Evolutionary conservation across 1,140 invertebrate species (phyloP).

Genomic region (Neodiprion fabricii): DNA sequence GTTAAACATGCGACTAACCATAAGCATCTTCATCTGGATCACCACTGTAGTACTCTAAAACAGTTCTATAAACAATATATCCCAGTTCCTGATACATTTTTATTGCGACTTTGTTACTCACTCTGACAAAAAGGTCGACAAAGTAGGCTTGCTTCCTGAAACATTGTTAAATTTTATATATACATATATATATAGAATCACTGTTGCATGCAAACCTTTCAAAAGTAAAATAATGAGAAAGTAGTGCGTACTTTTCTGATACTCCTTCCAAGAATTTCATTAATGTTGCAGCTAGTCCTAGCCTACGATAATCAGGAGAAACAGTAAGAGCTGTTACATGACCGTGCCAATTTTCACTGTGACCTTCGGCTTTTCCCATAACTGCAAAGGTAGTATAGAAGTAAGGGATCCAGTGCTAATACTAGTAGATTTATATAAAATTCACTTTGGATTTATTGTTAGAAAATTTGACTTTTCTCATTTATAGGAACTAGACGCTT

Average conservation of each 20-base stretch:
- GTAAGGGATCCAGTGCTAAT: slow-evolving; percentile 16
- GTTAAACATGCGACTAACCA: slow-evolving; percentile 68
- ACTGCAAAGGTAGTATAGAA: slow-evolving; percentile 69
- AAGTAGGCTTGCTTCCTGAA: slow-evolving; percentile 94
- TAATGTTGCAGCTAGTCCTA: slow-evolving; percentile 91
- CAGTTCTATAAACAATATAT: slow-evolving; percentile 96
- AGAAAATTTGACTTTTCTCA: slow-evolving; percentile 4
- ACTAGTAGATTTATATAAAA: slow-evolving; percentile 20
- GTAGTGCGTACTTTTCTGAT: slow-evolving; percentile 83
- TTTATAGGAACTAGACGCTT: slow-evolving; percentile 15
- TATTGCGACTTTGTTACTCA: slow-evolving; percentile 96
- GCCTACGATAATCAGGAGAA: slow-evolving; percentile 89
- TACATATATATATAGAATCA: neutral
- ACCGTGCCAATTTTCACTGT: slow-evolving; percentile 96
- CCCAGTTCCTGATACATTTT: slow-evolving; percentile 97
- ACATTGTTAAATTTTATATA: slow-evolving; percentile 40
- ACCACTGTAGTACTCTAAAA: slow-evolving; percentile 97
- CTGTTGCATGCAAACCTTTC: slow-evolving; percentile 6
- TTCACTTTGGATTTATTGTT: neutral
- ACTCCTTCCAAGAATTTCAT: slow-evolving; percentile 96
- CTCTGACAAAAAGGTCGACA: slow-evolving; percentile 98
- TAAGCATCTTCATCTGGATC: slow-evolving; percentile 98
- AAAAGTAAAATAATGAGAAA: slow-evolving; percentile 23
- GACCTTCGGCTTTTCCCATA: slow-evolving; percentile 98
- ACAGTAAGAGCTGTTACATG: slow-evolving; percentile 98